Conservation (phyloP, 2,113 vertebrate genomes). For the Ceyx margarethae region DNA sequence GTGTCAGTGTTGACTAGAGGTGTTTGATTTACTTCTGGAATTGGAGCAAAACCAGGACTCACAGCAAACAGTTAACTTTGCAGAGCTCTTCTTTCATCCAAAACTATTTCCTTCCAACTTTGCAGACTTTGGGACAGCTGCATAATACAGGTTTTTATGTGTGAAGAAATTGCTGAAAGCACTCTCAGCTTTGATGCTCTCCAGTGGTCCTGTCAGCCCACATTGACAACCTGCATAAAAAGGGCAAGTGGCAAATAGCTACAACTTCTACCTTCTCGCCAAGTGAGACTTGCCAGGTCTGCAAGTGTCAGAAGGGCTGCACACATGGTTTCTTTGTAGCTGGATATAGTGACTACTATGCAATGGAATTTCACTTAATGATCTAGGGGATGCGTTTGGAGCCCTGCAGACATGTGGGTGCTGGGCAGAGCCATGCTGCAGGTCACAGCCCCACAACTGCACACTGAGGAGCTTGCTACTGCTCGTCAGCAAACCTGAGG, state of each 20-base stretch:
- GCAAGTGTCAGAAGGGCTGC: not conserved
- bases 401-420: accelerated
- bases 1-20: not conserved
- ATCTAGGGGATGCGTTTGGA: accelerated
- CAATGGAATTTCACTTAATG: not conserved
- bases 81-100: not conserved
- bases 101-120: not conserved
- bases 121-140: not conserved
- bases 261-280: not conserved
- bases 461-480: not conserved
- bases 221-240: accelerated
- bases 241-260: not conserved
- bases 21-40: not conserved
- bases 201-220: not conserved
- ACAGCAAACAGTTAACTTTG: not conserved
- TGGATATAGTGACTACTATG: accelerated
- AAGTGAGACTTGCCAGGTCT: not conserved
- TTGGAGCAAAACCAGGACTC: not conserved
- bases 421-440: not conserved
- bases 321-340: not conserved
- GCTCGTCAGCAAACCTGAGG: not conserved
- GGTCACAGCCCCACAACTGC: accelerated
- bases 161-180: not conserved
- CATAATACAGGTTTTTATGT: not conserved
- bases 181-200: not conserved